Evolutionary conservation across 1,140 invertebrate species (phyloP).

Genomic region (Brachionus rotundiformis): DNA sequence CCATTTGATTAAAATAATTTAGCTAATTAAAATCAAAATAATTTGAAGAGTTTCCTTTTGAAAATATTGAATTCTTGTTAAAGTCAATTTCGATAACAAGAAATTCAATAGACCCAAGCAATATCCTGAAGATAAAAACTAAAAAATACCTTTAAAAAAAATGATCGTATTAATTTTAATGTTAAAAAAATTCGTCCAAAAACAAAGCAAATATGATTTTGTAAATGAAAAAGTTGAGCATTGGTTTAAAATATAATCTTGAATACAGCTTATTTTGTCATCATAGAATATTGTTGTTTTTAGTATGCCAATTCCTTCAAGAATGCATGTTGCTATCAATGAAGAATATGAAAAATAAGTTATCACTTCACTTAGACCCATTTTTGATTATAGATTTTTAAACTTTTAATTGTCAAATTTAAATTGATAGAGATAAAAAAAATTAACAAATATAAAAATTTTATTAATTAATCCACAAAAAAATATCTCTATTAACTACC

Average conservation of each 20-base stretch:
- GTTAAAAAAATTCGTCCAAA: background rate
- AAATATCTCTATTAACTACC: constrained; percentile 28
- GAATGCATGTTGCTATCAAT: background rate
- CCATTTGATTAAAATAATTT: background rate
- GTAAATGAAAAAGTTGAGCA: constrained; percentile 6
- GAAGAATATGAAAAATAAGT: background rate
- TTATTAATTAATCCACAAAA: constrained; percentile 8
- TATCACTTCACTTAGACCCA: constrained; percentile 3
- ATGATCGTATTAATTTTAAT: background rate
- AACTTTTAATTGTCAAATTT: background rate
- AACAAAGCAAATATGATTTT: background rate
- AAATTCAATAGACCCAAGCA: background rate
- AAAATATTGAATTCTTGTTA: background rate
- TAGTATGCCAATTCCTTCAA: constrained; percentile 17
- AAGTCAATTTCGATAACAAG: background rate
- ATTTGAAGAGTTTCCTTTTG: background rate
- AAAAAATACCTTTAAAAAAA: constrained; percentile 9
- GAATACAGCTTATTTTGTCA: background rate
- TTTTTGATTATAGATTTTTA: background rate
- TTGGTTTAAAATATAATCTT: background rate
- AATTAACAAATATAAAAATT: constrained; percentile 5
- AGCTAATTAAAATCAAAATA: background rate
- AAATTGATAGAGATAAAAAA: background rate
- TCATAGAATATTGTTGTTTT: constrained; percentile 12
- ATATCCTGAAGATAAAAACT: background rate